Evolutionary conservation across 2,113 vertebrate species (phyloP).

Genomic region (Pan paniscus): DNA sequence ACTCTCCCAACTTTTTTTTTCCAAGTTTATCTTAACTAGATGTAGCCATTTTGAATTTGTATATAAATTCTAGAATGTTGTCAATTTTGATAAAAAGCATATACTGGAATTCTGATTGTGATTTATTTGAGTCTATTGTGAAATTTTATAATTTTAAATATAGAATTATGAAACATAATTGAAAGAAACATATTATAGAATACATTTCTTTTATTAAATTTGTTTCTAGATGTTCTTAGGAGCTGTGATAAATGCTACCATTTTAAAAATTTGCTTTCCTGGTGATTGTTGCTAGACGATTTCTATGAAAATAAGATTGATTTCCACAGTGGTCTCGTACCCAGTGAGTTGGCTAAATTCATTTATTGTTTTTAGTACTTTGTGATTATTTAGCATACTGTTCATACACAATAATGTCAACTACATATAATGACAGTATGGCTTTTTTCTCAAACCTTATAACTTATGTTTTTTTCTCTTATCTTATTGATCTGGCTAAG

Average conservation of each 20-base stretch:
- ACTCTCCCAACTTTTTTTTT: rapidly evolving
- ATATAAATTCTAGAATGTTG: not conserved
- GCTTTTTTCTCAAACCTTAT: not conserved
- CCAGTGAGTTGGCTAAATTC: not conserved
- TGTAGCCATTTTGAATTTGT: not conserved
- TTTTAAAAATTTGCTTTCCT: not conserved
- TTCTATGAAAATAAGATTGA: not conserved
- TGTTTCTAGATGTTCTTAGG: not conserved
- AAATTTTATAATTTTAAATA: not conserved
- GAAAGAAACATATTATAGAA: too few relatives aligned
- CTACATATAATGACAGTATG: not conserved
- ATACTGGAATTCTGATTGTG: not conserved
- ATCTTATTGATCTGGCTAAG: not conserved
- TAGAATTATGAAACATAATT: not conserved
- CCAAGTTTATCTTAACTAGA: not conserved
- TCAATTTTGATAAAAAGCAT: not conserved
- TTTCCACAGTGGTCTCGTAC: not conserved
- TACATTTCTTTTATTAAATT: not conserved
- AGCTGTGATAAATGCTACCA: not conserved
- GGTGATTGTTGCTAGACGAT: not conserved
- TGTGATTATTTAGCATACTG: not conserved
- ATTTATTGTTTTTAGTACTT: not conserved
- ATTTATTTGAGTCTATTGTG: not conserved
- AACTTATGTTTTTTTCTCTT: not conserved
- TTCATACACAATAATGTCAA: not conserved